These are phyloP conservation scores for Arrhopalites spinosus DNA, from an alignment of 2,888 invertebrate genomes.

Conservation along the genomic window DNA sequence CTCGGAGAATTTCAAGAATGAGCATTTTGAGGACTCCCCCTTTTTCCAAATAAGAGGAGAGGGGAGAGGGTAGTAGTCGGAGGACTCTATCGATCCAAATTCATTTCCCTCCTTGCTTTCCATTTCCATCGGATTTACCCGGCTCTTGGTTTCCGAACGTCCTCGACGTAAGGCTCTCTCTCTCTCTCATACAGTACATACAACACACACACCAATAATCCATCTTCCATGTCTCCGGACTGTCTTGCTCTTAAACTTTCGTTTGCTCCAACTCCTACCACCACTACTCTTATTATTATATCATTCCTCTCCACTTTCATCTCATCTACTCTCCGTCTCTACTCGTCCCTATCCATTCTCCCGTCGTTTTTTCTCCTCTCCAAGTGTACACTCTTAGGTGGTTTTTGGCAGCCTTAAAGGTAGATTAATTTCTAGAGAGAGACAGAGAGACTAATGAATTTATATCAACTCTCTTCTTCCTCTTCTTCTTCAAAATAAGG, in stretches of 20 bases:
- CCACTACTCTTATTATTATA: not conserved
- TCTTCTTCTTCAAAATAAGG: no score
- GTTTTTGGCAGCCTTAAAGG: conserved; percentile 1
- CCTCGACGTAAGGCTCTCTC: not conserved
- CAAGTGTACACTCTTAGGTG: no score
- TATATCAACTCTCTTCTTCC: no score
- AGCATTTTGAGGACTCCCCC: conserved; percentile 21
- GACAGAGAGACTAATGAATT: no score
- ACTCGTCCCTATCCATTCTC: not conserved
- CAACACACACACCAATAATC: conserved; percentile 39
- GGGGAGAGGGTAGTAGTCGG: conserved; percentile 8
- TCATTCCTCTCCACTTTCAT: not conserved
- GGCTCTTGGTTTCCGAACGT: not conserved
- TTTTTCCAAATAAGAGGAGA: conserved; percentile 22
- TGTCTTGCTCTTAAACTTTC: conserved; percentile 18
- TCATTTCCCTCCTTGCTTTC: conserved; percentile 19
- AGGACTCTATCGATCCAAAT: not conserved
- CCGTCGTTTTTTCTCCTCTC: not conserved
- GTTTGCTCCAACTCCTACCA: no score
- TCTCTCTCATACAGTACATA: not conserved
- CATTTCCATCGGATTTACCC: conserved; percentile 28
- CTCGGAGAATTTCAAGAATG: conserved; percentile 21
- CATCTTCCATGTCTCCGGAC: conserved; percentile 40
- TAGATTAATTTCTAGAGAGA: not conserved
- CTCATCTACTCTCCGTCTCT: not conserved